Conservation (phyloP, 2,113 vertebrate genomes). For the Heloderma charlesbogerti region DNA sequence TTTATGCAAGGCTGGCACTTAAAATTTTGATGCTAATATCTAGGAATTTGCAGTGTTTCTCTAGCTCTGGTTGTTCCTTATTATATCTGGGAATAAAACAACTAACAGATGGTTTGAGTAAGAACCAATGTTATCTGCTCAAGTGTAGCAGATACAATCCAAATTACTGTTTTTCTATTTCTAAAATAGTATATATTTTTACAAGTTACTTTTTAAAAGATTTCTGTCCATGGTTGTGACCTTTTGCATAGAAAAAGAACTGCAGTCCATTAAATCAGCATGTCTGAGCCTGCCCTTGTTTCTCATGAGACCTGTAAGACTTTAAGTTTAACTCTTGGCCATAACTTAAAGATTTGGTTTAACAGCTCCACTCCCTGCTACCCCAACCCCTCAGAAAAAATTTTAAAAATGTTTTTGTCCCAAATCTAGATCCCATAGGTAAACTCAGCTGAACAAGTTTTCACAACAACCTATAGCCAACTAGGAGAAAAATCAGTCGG, state of each 20-base stretch:
- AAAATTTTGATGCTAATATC: neutral
- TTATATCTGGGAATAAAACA: neutral
- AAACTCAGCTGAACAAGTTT: constrained; percentile 14
- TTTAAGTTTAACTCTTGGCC: neutral
- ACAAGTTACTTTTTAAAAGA: neutral
- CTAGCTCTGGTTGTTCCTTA: neutral
- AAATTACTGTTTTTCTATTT: neutral
- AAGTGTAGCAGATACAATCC: neutral
- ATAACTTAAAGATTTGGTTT: neutral
- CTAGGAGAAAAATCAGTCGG: constrained; percentile 44
- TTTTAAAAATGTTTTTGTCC: neutral
- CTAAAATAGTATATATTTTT: neutral
- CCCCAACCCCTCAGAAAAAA: neutral
- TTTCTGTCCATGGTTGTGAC: neutral
- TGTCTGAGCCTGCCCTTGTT: constrained; percentile 1
- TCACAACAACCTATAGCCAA: constrained; percentile 40
- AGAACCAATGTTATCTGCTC: neutral
- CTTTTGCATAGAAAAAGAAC: neutral
- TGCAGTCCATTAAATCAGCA: rapidly evolving
- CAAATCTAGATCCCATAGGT: neutral
- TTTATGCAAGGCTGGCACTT: neutral
- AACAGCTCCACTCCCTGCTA: neutral
- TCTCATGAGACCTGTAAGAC: neutral
- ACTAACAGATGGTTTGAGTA: neutral
- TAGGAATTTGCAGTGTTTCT: neutral